Percentiles rank a stretch among this genome's conserved stretches.
These are phyloP conservation scores for Trichogramma dendrolimi DNA, from an alignment of 2,888 invertebrate genomes.

Conservation along the genomic window DNA sequence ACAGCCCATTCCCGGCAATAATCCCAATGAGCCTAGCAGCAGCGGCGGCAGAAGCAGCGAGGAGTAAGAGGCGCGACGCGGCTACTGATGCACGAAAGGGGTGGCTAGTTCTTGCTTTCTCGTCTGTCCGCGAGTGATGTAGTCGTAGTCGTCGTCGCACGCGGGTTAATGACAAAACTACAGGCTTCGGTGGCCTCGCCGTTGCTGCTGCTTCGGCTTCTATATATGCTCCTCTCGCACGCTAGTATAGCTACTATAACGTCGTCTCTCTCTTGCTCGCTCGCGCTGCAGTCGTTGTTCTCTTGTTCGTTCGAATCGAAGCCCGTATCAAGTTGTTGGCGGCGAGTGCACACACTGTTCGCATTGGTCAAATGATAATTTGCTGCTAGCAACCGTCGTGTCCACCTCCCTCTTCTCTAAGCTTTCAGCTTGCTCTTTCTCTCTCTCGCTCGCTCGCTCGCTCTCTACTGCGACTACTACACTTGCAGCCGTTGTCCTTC, in stretches of 20 bases:
- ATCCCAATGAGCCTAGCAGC: constrained; percentile 39
- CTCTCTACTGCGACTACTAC: constrained; percentile 22
- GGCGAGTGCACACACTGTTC: constrained; percentile 24
- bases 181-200: constrained; percentile 43
- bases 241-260: not conserved
- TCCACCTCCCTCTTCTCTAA: constrained; percentile 25
- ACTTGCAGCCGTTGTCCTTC: constrained; percentile 28
- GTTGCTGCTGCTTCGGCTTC: constrained; percentile 26
- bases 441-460: too few species aligned
- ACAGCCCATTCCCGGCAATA: constrained; percentile 50
- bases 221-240: constrained; percentile 2
- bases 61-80: too few species aligned
- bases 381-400: constrained; percentile 38
- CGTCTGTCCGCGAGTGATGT: constrained; percentile 42
- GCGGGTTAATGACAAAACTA: constrained; percentile 53
- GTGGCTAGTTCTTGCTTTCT: constrained; percentile 30
- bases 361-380: constrained; percentile 48
- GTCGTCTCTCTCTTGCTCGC: constrained; percentile 16
- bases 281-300: constrained; percentile 7
- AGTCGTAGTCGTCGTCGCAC: constrained; percentile 38
- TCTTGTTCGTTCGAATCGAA: constrained; percentile 26
- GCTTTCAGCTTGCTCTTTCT: constrained; percentile 29
- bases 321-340: constrained; percentile 50
- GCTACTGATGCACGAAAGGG: too few species aligned
- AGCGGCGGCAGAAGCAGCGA: too few species aligned